phyloP scores from a whole-genome alignment of 2,888 invertebrate species.

The Ectemnius continuus region DNA sequence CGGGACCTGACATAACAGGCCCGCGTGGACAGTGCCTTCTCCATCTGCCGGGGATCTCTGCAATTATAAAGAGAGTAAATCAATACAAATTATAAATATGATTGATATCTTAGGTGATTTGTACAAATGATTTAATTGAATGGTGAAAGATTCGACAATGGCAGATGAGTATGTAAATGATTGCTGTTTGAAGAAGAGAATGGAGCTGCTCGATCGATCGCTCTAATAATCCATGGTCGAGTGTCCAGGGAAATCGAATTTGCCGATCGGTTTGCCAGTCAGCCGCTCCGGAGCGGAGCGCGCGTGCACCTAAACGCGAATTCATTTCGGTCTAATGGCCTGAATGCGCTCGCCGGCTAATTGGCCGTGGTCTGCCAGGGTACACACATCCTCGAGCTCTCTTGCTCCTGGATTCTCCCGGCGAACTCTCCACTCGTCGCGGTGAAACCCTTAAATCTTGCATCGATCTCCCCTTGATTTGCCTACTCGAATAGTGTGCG shows the following conservation, averaged over 20 bases:
- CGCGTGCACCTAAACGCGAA: conserved; percentile 54
- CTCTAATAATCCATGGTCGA: conserved; percentile 56
- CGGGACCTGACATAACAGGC: conserved; percentile 69
- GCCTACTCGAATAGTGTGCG: too few relatives aligned
- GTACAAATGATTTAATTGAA: background rate
- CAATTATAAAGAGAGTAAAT: background rate
- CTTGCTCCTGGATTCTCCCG: too few relatives aligned
- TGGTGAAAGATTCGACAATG: background rate
- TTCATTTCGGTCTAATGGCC: conserved; percentile 65
- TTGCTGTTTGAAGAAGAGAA: too few relatives aligned
- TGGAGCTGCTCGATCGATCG: conserved; percentile 32
- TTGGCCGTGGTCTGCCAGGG: conserved; percentile 48
- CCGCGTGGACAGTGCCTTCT: conserved; percentile 72
- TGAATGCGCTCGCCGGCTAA: conserved; percentile 56
- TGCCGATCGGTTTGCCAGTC: conserved; percentile 54
- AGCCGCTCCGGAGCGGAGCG: conserved; percentile 23
- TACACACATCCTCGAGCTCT: conserved; percentile 25
- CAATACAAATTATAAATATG: too few relatives aligned
- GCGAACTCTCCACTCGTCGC: too few relatives aligned
- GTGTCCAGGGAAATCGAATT: conserved; percentile 56
- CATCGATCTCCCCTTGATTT: background rate
- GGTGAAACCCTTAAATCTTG: conserved; percentile 4
- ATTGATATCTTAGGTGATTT: too few relatives aligned
- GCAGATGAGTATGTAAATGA: too few relatives aligned
- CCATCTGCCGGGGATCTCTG: conserved; percentile 76